These are phyloP conservation scores for Actenoides hombroni DNA, from an alignment of 2,113 vertebrate genomes.

Conservation along the genomic window DNA sequence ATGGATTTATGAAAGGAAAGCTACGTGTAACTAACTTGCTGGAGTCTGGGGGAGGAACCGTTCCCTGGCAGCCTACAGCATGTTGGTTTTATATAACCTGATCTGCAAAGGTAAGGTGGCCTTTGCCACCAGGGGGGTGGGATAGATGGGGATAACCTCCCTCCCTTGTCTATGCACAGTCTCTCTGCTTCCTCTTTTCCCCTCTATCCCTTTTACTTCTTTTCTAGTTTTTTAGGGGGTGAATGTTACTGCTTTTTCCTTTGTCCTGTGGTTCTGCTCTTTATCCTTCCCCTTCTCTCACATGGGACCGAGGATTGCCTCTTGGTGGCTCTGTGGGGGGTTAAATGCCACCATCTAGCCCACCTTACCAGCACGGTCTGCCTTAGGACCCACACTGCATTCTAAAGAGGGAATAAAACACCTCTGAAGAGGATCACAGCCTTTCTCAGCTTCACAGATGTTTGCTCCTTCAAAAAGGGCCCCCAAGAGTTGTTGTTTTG, in stretches of 20 bases:
- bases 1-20: slow-evolving; percentile 32
- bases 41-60: background rate
- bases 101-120: background rate
- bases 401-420: background rate
- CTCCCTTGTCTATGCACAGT: rapidly evolving
- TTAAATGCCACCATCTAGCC: background rate
- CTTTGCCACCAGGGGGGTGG: background rate
- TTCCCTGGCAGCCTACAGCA: background rate
- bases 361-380: background rate
- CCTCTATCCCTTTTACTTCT: background rate
- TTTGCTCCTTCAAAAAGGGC: background rate
- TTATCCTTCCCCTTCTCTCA: background rate
- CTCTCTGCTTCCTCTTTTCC: background rate
- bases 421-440: background rate
- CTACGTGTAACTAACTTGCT: background rate
- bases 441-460: background rate
- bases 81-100: background rate
- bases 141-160: background rate
- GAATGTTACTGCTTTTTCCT: background rate
- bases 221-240: background rate
- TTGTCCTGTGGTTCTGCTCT: background rate
- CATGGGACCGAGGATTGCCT: background rate
- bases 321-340: rapidly evolving
- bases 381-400: background rate
- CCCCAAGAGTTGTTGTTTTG: background rate